Evolutionary conservation across 1,140 invertebrate genomes (phyloP).

Genomic region (Drosophila auraria): DNA sequence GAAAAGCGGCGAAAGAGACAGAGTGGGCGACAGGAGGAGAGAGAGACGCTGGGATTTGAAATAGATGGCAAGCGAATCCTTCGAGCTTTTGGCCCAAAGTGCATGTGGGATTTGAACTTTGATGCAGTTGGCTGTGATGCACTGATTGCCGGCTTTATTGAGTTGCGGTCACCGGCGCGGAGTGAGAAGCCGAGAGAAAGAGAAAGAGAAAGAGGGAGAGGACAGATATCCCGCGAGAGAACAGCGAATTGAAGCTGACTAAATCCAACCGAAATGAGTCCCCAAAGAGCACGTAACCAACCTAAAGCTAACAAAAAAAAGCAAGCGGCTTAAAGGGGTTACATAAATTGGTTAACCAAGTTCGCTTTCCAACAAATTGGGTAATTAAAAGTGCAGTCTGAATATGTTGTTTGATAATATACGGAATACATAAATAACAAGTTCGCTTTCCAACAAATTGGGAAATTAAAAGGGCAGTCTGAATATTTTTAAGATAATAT

Average conservation of each 20-base stretch:
- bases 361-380: not conserved
- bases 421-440: too few relatives aligned
- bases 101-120: constrained; percentile 73
- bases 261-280: constrained; percentile 31
- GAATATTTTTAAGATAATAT: not conserved
- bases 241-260: constrained; percentile 25
- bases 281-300: constrained; percentile 12
- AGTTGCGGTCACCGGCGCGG: constrained; percentile 39
- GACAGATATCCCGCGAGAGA: constrained; percentile 10
- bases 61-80: constrained; percentile 51
- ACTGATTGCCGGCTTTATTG: constrained; percentile 71
- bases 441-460: too few relatives aligned
- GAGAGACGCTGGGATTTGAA: constrained; percentile 2
- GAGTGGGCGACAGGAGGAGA: not conserved
- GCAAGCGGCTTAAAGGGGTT: constrained; percentile 4
- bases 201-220: not conserved
- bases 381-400: not conserved
- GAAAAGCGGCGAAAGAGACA: constrained; percentile 4
- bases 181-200: not conserved
- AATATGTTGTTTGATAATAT: too few relatives aligned
- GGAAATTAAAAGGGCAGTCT: not conserved
- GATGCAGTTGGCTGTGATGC: constrained; percentile 54
- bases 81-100: constrained; percentile 54
- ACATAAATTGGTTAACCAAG: constrained; percentile 30
- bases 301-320: not conserved